Percentiles rank a stretch among this genome's conserved stretches.
These are phyloP conservation scores for Staurois parvus DNA, from an alignment of 2,797 vertebrate genomes.

Conservation along the genomic window DNA sequence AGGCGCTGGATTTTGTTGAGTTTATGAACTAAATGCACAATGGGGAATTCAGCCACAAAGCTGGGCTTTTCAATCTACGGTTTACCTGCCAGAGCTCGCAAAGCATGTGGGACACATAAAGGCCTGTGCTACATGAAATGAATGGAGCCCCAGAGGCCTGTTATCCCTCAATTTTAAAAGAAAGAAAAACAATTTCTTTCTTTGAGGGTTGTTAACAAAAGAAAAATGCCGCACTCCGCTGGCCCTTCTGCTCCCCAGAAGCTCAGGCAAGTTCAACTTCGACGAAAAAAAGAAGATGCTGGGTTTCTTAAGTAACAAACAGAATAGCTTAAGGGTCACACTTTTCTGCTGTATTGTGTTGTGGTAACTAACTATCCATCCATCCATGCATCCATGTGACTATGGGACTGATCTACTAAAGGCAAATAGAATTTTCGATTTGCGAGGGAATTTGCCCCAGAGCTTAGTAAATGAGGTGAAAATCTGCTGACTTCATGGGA, in stretches of 20 bases:
- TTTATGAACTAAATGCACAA: slow-evolving; percentile 59
- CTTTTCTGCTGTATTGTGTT: too few relatives aligned
- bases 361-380: too few relatives aligned
- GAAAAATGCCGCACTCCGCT: slow-evolving; percentile 48
- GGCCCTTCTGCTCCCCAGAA: slow-evolving; percentile 47
- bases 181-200: slow-evolving; percentile 61
- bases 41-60: slow-evolving; percentile 60
- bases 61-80: slow-evolving; percentile 54
- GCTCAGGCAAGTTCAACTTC: slow-evolving; percentile 40
- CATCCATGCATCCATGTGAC: too few relatives aligned
- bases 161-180: slow-evolving; percentile 62
- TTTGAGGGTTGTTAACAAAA: slow-evolving; percentile 57
- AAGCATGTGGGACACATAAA: slow-evolving; percentile 58
- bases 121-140: slow-evolving; percentile 60
- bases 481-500: too few relatives aligned
- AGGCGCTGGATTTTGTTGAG: slow-evolving; percentile 46
- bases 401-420: too few relatives aligned
- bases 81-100: slow-evolving; percentile 61
- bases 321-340: not conserved
- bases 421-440: too few relatives aligned
- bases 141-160: slow-evolving; percentile 58
- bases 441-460: too few relatives aligned
- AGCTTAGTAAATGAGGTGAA: too few relatives aligned
- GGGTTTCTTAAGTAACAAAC: slow-evolving; percentile 17
- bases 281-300: slow-evolving; percentile 11